phyloP scores from a whole-genome alignment of 2,113 vertebrate species.

The Nipponia nippon region DNA sequence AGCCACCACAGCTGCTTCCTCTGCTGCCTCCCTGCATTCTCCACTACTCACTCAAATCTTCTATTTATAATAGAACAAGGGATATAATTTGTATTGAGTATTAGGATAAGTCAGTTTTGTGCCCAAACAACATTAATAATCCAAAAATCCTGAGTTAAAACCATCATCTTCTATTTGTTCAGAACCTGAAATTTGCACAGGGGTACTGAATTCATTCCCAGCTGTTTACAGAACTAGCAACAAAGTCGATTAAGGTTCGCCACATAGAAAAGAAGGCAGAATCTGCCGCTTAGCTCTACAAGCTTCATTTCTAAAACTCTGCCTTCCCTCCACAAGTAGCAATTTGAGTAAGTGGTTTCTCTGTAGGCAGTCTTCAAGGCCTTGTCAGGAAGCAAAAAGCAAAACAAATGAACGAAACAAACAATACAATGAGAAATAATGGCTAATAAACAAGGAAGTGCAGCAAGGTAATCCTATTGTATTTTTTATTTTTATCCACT shows the following conservation, averaged over 20 bases:
- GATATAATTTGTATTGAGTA: background rate
- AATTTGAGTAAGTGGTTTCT: slow-evolving; percentile 44
- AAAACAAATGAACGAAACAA: slow-evolving; percentile 33
- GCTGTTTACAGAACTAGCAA: background rate
- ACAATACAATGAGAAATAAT: slow-evolving; percentile 27
- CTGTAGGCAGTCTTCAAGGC: slow-evolving; percentile 6
- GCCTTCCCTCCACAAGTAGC: background rate
- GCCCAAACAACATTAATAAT: background rate
- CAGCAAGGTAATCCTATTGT: slow-evolving; percentile 24
- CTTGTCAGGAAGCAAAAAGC: slow-evolving; percentile 31
- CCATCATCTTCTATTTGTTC: background rate
- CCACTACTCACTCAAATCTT: background rate
- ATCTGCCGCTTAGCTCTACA: background rate
- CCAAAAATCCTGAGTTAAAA: background rate
- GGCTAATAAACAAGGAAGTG: background rate
- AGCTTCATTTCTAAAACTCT: background rate
- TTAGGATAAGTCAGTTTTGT: background rate
- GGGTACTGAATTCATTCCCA: background rate
- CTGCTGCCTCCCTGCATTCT: background rate
- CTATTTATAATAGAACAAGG: background rate
- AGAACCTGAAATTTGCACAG: background rate
- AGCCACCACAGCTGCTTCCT: background rate
- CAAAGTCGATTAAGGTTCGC: background rate
- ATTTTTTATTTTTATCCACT: background rate
- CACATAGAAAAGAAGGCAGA: background rate